A percentile compares a stretch with the other conserved stretches of the same genome.
Conservation (phyloP, 2,113 vertebrate species). For the Abramis brama region DNA sequence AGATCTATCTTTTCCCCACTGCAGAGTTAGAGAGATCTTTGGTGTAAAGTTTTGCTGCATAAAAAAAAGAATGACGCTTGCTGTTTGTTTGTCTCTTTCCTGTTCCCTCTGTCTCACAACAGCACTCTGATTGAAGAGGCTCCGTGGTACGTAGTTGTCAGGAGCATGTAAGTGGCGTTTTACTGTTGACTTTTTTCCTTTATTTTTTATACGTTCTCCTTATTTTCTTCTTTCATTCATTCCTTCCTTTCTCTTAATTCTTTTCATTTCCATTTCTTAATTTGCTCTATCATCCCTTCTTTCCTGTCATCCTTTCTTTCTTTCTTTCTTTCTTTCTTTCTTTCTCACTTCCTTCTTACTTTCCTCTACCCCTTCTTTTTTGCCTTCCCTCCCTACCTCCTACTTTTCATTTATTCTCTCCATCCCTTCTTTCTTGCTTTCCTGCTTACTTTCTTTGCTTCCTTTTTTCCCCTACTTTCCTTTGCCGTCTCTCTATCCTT, state of each 20-base stretch:
- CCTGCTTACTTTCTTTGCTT: background rate
- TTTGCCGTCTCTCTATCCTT: background rate
- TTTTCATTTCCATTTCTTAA: background rate
- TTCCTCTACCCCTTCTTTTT: background rate
- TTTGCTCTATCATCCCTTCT: background rate
- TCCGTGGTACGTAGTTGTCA: slow-evolving; percentile 78
- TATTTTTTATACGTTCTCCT: slow-evolving; percentile 10
- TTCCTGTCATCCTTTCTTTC: background rate
- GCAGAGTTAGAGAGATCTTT: slow-evolving; percentile 40
- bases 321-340: no score
- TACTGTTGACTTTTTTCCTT: slow-evolving; percentile 3
- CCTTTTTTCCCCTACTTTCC: no score
- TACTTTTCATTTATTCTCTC: background rate
- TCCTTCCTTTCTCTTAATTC: background rate
- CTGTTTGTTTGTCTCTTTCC: slow-evolving; percentile 66
- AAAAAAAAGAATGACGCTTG: slow-evolving; percentile 45
- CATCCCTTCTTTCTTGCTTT: background rate
- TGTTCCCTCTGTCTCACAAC: slow-evolving; percentile 63
- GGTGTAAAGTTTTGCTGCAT: slow-evolving; percentile 38
- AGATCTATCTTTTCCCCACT: slow-evolving; percentile 41
- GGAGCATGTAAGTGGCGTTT: slow-evolving; percentile 68
- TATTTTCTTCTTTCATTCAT: background rate
- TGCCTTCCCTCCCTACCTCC: background rate
- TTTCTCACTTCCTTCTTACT: background rate
- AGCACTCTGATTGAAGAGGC: slow-evolving; percentile 73